Base-by-base conservation (phyloP, 1,140 invertebrate species). In the Tribolium madens region DNA sequence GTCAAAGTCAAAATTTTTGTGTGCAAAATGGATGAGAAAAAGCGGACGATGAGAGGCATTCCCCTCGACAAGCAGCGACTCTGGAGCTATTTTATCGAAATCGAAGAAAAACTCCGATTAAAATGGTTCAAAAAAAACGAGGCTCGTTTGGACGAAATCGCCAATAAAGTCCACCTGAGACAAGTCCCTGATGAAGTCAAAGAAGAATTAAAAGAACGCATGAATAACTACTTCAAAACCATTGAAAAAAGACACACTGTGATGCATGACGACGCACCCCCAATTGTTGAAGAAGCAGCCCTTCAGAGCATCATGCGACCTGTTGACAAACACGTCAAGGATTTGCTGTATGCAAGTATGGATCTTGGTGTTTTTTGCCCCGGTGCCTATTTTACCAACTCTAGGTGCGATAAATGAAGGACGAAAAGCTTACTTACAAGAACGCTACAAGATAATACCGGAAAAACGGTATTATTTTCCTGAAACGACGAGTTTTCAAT, bases 381-480 rank as follows among this genome's bases (percentile, higher is more conserved):
- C 1, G n/a, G 10, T 52, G 9, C 1, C 10, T 60, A 52, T n/a
- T n/a, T n/a, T n/a, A 12, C 17, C 13, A 17, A 9, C 10, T 70
- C 10, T 53, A 80, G 79, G 73, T 33, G 73, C 73, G 5, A 47
- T 57, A 18, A 82, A 79, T 15, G 79, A 81, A 36, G 83, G 83
- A 3, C 64, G 83, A 15, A 36, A 18, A 17, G 78, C 80, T 73
- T 86, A 85, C 69, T 71, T 85, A 12, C 73, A 80, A 0, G 50
- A 78, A 76, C 69, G 85, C 36, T 46, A 78, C 12, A 79, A 83
- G 72, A 13, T 83, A 10, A 78, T 85, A 15, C 85, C 85, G 0
- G 81, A 85, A 73, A 73, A 83, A 2, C 72, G 83, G 52, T 86
- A 83, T 71, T 84, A 85, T 74, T 85, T 83, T 76, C 83, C 80